Base-by-base conservation (phyloP, 1,140 invertebrate species). In the Eriocheir sinensis region DNA sequence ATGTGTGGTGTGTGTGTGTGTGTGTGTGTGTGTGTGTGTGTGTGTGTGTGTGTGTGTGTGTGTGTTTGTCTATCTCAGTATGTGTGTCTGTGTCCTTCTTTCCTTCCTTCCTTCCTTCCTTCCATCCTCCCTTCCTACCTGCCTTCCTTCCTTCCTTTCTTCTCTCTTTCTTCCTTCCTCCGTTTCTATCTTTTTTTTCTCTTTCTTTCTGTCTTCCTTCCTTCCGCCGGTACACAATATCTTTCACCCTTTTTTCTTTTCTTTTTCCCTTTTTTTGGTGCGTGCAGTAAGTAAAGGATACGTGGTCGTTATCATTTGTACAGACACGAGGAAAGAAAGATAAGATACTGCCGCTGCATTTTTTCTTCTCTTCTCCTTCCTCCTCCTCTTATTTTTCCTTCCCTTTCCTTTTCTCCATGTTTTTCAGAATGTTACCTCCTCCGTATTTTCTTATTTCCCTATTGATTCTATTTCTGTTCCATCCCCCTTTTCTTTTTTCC, bases 11-110 rank as follows among this genome's bases (percentile, higher is more conserved):
- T 4, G 8, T 0, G 36, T 2, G 21, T 48, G 86, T n/a, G 86
- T n/a, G 40, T n/a, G 86, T 17, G 86, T 89, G 86, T 89, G 85
- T 40, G 85, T 15, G 86, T 21, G 88, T 32, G 88, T 53, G 88
- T 21, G 88, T 21, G 88, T 53, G 88, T 53, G 88, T 53, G 88
- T 21, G 88, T 89, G 88, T 89, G 88, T 53, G 88, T 53, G 88
- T 53, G 88, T 89, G 88, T 89, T 40, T 53, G 88, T 53, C 41
- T 53, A 41, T 89, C 41, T 89, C 41, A 30, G 88, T 32, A 41
- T 89, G 88, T 89, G 88, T 89, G 41, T 12, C 41, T 88, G 38
- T 88, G n/a, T 17, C 32, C 17, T 85, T 9, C 81, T 3, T 1
- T 4, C 30, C 32, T 41, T 8, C 34, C 27, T n/a, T n/a, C n/a